Evolutionary conservation across 1,140 invertebrate genomes (phyloP).

Genomic region (Zelostemma sp.): DNA sequence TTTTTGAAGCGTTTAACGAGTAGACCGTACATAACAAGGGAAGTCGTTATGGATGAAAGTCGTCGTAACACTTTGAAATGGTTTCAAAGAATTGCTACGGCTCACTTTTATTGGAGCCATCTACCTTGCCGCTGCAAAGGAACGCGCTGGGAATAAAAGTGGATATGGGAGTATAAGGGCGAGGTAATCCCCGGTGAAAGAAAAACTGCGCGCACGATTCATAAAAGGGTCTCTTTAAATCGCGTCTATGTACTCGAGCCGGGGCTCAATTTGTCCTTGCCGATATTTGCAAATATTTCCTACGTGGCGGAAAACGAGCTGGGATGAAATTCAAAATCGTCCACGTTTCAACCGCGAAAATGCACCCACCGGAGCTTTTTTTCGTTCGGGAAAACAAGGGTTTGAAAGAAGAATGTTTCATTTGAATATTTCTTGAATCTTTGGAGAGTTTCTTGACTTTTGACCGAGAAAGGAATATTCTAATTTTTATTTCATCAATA

Average conservation of each 20-base stretch:
- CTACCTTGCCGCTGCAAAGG: slow-evolving; percentile 43
- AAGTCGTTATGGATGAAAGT: slow-evolving; percentile 51
- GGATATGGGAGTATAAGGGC: slow-evolving; percentile 49
- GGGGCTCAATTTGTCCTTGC: slow-evolving; percentile 40
- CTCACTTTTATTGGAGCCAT: slow-evolving; percentile 51
- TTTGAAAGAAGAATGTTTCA: too few species aligned
- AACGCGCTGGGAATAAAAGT: slow-evolving; percentile 49
- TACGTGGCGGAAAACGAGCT: too few species aligned
- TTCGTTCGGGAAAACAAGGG: too few species aligned
- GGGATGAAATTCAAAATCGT: too few species aligned
- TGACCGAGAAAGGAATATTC: too few species aligned
- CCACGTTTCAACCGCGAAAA: too few species aligned
- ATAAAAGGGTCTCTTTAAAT: slow-evolving; percentile 49
- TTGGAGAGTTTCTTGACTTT: too few species aligned
- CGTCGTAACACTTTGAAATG: slow-evolving; percentile 51
- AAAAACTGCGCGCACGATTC: slow-evolving; percentile 49
- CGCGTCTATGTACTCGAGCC: slow-evolving; percentile 42
- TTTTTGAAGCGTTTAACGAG: slow-evolving; percentile 42
- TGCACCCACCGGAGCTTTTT: too few species aligned
- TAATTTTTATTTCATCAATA: too few species aligned
- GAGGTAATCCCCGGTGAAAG: slow-evolving; percentile 45
- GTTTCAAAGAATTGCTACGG: slow-evolving; percentile 48
- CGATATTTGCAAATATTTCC: slow-evolving; percentile 34
- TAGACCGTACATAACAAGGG: slow-evolving; percentile 49
- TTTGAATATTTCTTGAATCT: too few species aligned